Evolutionary conservation across 1,140 invertebrate species (phyloP).

Genomic region (Panulirus ornatus): DNA sequence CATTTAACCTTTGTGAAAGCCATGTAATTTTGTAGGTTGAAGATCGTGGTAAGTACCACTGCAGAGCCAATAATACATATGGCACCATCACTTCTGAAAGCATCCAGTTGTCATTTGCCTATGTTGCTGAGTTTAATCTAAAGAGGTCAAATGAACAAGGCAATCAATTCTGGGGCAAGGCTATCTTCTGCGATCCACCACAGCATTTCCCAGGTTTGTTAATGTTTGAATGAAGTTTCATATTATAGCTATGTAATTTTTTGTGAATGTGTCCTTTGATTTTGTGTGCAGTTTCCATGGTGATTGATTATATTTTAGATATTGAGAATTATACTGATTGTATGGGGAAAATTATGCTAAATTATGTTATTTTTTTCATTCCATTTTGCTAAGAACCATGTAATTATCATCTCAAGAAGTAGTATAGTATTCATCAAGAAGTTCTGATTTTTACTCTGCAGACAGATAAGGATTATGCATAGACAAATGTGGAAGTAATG

Average conservation of each 20-base stretch:
- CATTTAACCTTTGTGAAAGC: neutral
- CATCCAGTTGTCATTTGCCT: conserved; percentile 92
- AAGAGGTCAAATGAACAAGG: conserved; percentile 90
- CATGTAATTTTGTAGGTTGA: conserved; percentile 62
- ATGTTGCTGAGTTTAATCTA: conserved; percentile 93
- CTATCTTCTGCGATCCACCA: conserved; percentile 94
- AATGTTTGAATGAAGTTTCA: neutral
- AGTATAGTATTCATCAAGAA: no score
- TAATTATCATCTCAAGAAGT: no score
- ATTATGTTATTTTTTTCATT: no score
- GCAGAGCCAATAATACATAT: conserved; percentile 92
- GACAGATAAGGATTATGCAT: no score
- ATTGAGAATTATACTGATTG: no score
- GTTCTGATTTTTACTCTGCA: no score
- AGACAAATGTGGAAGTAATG: no score
- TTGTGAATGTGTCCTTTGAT: no score
- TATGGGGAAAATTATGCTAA: no score
- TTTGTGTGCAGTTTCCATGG: no score
- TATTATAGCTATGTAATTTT: conserved; percentile 17
- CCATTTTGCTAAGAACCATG: no score
- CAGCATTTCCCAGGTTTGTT: conserved; percentile 86
- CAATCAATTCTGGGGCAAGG: conserved; percentile 95
- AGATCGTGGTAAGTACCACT: conserved; percentile 94
- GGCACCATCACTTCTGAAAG: conserved; percentile 93
- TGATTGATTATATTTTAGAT: no score